Conservation (phyloP, 2,888 invertebrate genomes). For the Amphipyra tragopoginis region DNA sequence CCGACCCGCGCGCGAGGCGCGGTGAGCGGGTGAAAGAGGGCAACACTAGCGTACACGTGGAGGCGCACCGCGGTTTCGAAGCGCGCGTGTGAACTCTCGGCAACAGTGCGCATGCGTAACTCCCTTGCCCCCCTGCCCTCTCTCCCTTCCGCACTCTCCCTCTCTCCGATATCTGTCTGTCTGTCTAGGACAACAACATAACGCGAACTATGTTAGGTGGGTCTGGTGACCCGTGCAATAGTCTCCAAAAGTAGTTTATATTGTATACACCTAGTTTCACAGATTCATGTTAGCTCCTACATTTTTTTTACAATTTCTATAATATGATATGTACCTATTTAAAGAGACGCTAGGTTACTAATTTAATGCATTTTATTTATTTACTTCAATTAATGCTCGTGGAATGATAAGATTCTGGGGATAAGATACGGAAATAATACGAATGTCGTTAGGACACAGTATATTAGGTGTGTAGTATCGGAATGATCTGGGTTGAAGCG, state of each 20-base stretch:
- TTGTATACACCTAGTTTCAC: slow-evolving; percentile 1
- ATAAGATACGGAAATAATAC: neutral
- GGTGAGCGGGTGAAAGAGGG: slow-evolving; percentile 62
- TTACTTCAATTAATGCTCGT: neutral
- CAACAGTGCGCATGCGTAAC: slow-evolving; percentile 86
- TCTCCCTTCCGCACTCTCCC: slow-evolving; percentile 74
- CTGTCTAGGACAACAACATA: slow-evolving; percentile 77
- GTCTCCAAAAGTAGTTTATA: slow-evolving; percentile 9
- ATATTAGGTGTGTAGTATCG: neutral
- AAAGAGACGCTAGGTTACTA: no score
- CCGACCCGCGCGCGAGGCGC: slow-evolving; percentile 64
- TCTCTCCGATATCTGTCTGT: slow-evolving; percentile 75
- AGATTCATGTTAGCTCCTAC: neutral
- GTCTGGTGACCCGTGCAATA: slow-evolving; percentile 54
- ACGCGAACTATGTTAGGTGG: slow-evolving; percentile 73
- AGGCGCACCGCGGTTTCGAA: slow-evolving; percentile 90
- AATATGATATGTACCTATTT: no score
- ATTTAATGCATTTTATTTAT: no score
- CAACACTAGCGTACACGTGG: slow-evolving; percentile 81
- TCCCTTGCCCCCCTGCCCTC: slow-evolving; percentile 65
- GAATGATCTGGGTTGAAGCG: neutral
- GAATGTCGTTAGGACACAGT: neutral
- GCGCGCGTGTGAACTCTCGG: slow-evolving; percentile 86
- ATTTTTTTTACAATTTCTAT: no score
- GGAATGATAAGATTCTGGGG: neutral